Base-by-base conservation (phyloP, 2,797 vertebrate species). In the Epinephelus malabaricus region DNA sequence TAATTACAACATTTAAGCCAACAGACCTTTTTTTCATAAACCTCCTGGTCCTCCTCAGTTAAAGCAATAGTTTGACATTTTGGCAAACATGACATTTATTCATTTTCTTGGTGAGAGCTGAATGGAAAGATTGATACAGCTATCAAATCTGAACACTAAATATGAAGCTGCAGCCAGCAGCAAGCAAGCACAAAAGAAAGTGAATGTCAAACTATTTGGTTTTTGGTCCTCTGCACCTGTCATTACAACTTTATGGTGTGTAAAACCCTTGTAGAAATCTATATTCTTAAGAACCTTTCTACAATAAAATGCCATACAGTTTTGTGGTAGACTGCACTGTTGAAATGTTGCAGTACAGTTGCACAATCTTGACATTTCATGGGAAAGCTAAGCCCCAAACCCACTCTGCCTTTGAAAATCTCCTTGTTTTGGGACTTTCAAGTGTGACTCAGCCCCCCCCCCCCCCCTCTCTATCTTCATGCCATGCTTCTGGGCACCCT, bases 401-500 rank as follows among this genome's bases (percentile, higher is more conserved):
- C 46, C 69, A 68, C 78, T 76, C 62, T 69, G 54, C 60, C 69
- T 86, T 78, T 88, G 76, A 54, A 79, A 83, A 75, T 80, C 69
- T 84, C 40, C 64, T 80, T 71, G 55, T 77, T 88, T 86, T 70
- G 60, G 79, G 71, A 88, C 74, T 86, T 84, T 88, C 60, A 86
- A 88, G 81, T 87, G 83, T 83, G 76, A 85, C 76, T 74, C 73
- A 43, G 12, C 74, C 66, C 66, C 40, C 27, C 27, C 4, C 27
- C 27, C 27, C 1, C 4, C 17, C 12, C n/a, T 34, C 18, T 14
- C 56, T 25, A 68, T 67, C 50, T 65, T 51, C 38, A 56, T 84
- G 74, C 87, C 83, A 78, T 89, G 85, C 75, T 76, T 85, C 89
- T 80, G 84, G 93, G 92, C 88, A 69, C n/a, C 1, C 19, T 87